Base-by-base conservation (phyloP, 2,888 invertebrate genomes). In the Arctia plantaginis region DNA sequence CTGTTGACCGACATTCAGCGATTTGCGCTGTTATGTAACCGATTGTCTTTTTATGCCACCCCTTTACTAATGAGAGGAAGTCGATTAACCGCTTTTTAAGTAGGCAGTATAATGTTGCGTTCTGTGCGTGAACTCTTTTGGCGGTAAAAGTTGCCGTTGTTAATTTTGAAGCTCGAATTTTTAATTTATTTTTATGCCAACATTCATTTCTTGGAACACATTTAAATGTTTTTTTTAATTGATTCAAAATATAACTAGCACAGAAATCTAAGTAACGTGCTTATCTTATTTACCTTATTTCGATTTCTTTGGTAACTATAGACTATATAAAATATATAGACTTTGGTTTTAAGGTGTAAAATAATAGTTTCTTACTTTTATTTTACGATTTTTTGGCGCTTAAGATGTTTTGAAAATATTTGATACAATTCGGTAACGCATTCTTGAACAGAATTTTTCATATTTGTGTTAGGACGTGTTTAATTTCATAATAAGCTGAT, bases 1-100 rank as follows among this genome's bases (percentile, higher is more conserved):
- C 89, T 73, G 73, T 85, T 94, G 95, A 92, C 95, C 95, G 95
- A 95, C 93, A 94, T 95, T 93, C 89, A 86, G 82, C 86, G 87
- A 86, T 91, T 90, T 84, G 90, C 90, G 88, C 78, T 77, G 87
- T 94, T 93, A 93, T 91, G 90, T 92, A 94, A 94, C 72, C 89
- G 81, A 92, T 92, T 92, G 92, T 91, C 87, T 90, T 90, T 88
- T 88, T 80, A 78, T 81, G 78, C 80, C 85, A 87, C 85, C 87
- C 84, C 82, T 77, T 80, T 83, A 82, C 81, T 78, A 51, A 71
- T 79, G 85, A 83, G 83, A 86, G 77, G 82, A 81, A 82, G 76
- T 85, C 77, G 75, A 75, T 81, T 75, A 69, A 65, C 75, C 68
- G 62, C 33, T 65, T 73, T 75, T 73, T 72, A 55, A 74, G 41